These are phyloP conservation scores for Nautilus pompilius DNA, from an alignment of 1,140 invertebrate species.

Conservation along the genomic window DNA sequence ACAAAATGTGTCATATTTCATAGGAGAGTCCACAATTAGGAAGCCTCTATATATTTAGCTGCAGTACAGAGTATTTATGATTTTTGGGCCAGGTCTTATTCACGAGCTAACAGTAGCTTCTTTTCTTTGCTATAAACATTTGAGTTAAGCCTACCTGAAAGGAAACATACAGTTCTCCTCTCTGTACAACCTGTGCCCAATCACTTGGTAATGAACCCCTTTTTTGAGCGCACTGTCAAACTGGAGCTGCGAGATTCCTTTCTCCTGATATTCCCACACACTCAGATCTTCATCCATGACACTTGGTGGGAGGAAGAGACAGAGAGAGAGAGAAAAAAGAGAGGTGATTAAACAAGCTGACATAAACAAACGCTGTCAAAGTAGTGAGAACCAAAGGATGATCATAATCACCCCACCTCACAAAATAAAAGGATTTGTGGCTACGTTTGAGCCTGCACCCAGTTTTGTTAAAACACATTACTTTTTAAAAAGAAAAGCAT, in stretches of 20 bases:
- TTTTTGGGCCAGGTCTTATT: no score
- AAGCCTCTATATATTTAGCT: no score
- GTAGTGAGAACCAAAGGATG: background rate
- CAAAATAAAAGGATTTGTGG: no score
- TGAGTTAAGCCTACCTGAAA: slow-evolving; percentile 51
- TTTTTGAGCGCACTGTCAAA: slow-evolving; percentile 59
- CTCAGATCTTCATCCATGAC: slow-evolving; percentile 70
- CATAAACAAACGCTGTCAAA: background rate
- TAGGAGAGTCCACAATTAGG: no score
- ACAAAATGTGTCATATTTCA: no score
- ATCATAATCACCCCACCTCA: background rate
- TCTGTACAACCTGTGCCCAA: slow-evolving; percentile 76
- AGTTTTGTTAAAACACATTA: background rate
- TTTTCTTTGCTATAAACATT: no score
- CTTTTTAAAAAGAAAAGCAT: background rate
- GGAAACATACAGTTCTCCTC: slow-evolving; percentile 87
- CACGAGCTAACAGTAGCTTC: no score
- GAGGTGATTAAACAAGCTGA: background rate
- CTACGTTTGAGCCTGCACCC: no score
- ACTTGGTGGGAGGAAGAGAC: no score
- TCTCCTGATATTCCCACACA: slow-evolving; percentile 68
- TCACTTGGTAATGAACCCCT: slow-evolving; percentile 72
- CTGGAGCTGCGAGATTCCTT: slow-evolving; percentile 67
- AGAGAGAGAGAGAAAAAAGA: slow-evolving; percentile 6
- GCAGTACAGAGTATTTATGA: no score